Base-by-base conservation (phyloP, 2,797 vertebrate species). In the Hydrophis major region DNA sequence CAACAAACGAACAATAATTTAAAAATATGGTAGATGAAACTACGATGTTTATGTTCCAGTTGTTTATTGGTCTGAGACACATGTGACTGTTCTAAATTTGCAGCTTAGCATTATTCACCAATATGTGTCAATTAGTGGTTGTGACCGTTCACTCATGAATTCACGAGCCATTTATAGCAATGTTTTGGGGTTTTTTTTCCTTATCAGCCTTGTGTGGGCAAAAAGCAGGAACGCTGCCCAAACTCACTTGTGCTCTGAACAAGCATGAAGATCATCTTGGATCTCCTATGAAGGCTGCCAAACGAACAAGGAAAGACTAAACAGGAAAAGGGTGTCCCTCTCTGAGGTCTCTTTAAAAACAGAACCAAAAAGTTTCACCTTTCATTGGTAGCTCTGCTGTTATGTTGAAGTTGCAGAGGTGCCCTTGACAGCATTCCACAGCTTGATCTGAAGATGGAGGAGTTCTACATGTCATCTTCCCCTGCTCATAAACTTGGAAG, bases 381-480 rank as follows among this genome's bases (percentile, higher is more conserved):
- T 98, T 99, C 25, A 97, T 98, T 20, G 98, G 98, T 95, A 98
- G 96, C 95, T 98, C 98, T 1, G 98, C 98, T 0, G 98, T 99
- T 97, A 98, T 98, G 96, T 99, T 99, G 97, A 98, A 97, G 97
- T 99, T 99, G 94, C 99, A 99, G 96, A 99, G 98, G 96, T 99
- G 98, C 0, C 99, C 98, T 5, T 98, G 98, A 97, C 99, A 99
- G 97, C 99, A 99, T 95, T 99, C 98, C 20, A 99, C 99, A 0
- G 98, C 98, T 96, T 99, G 99, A 97, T 99, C 99, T 6, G 98
- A 98, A n/a, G 99, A 99, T 0, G 99, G 99, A 0, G 99, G 99
- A 0, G 99, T 99, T 97, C 99, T 99, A 96, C 99, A 99, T 0
- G 99, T 99, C 98, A 99, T 96, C 16, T 98, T 99, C 89, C 99